Evolutionary conservation across 2,797 vertebrate genomes (phyloP), one percentile per base, ranked within the genome.

Genomic region (Acrocephalus scirpaceus): DNA sequence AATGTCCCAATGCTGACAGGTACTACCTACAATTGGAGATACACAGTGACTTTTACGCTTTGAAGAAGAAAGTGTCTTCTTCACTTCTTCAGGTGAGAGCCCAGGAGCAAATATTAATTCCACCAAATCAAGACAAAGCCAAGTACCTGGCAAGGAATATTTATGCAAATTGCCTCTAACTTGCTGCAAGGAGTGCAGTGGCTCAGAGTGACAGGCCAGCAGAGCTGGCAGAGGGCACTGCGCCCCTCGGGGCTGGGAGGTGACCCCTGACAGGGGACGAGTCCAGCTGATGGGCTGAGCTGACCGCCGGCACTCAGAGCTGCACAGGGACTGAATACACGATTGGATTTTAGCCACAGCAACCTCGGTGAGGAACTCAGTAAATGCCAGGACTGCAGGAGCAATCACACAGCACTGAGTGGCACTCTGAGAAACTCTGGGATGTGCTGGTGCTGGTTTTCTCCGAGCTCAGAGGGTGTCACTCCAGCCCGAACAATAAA

Each of bases 241-340:
- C n/a, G 65, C 69, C 90, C 90, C 93, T 29, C 7, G 3, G 90
- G 83, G 88, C 81, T 8, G 0, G 44, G 77, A 90, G 80, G 86
- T 95, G 90, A 86, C 81, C 86, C 74, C 57, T 58, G 92, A 7
- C 92, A 92, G 93, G 64, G 88, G 93, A 62, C 51, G 38, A 22
- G 58, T 9, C 26, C 36, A 5, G 56, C 88, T 73, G 70, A 61
- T 74, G 92, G 80, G 86, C 45, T 53, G 78, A 56, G 84, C 53
- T 89, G 93, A 65, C 26, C 54, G 2, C 54, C 34, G 57, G 71
- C 88, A 47, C 88, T 81, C 23, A 15, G 60, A 66, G 86, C 65
- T 48, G 62, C 34, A 50, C 88, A 34, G 75, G 14, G 23, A 58
- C n/a, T 12, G 87, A 93, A 88, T 83, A 61, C 78, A 48, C 21